Evolutionary conservation across 64 coral and sea anemone species (phyloP).

Genomic region (Trachythela sp.): DNA sequence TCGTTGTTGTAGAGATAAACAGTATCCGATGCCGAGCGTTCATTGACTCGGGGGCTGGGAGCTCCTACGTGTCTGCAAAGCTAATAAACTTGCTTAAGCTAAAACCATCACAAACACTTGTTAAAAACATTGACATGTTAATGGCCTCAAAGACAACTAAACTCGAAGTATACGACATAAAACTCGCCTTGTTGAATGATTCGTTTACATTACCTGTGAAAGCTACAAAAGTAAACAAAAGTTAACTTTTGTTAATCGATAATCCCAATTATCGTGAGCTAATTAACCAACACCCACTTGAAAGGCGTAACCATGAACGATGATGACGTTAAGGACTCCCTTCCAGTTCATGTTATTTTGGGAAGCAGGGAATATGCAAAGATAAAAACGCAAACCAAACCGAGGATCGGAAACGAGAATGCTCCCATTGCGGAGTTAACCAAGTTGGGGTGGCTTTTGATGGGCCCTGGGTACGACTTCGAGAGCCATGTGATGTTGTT

Average conservation of each 20-base stretch:
- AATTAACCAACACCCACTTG: slow-evolving; percentile 25
- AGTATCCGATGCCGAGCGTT: slow-evolving; percentile 39
- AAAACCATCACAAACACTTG: background rate
- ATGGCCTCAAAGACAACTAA: slow-evolving; percentile 12
- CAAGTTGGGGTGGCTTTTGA: background rate
- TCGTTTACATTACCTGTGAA: slow-evolving; percentile 13
- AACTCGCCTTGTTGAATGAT: background rate
- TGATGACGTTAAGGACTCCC: slow-evolving; percentile 19
- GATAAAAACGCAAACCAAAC: slow-evolving; percentile 35
- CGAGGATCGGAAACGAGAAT: background rate
- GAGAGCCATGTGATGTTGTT: background rate
- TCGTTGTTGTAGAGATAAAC: slow-evolving; percentile 41
- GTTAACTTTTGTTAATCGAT: slow-evolving; percentile 44
- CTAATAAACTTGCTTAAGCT: slow-evolving; percentile 25
- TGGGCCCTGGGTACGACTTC: background rate
- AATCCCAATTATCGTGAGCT: slow-evolving; percentile 41
- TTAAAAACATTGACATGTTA: slow-evolving; percentile 29
- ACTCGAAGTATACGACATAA: background rate
- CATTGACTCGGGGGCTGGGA: slow-evolving; percentile 31
- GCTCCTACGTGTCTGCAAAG: slow-evolving; percentile 41
- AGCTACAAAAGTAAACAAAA: slow-evolving; percentile 30
- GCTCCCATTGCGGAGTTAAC: background rate
- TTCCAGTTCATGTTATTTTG: slow-evolving; percentile 43
- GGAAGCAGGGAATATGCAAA: slow-evolving; percentile 38
- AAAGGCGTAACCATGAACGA: slow-evolving; percentile 31